phyloP scores from a whole-genome alignment of 2,113 vertebrate species.

The Phylloscopus trochilus region DNA sequence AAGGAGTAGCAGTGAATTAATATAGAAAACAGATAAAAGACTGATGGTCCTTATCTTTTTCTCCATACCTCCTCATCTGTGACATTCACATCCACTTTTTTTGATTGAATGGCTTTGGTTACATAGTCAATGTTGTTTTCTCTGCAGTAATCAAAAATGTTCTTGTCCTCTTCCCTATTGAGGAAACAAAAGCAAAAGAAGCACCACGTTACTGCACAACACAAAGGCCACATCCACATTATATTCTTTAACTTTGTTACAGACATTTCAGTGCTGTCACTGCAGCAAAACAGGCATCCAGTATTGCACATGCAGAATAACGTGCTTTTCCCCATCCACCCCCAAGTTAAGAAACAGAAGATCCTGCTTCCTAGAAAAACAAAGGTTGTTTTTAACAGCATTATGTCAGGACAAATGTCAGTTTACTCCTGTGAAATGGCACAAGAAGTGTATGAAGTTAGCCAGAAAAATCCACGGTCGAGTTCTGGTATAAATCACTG shows the following conservation, averaged over 20 bases:
- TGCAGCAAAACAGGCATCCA: neutral
- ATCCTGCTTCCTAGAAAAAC: neutral
- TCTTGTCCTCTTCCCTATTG: constrained; percentile 94
- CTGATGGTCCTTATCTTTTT: neutral
- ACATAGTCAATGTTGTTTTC: constrained; percentile 94
- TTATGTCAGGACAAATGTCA: neutral
- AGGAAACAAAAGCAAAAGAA: constrained; percentile 50
- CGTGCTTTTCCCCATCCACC: rapidly evolving
- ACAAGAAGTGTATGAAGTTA: neutral
- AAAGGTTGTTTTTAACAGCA: neutral
- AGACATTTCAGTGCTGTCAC: neutral
- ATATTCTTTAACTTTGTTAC: neutral
- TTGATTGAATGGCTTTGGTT: constrained; percentile 85
- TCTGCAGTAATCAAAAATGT: constrained; percentile 98
- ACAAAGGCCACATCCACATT: constrained; percentile 4
- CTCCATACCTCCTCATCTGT: constrained; percentile 92
- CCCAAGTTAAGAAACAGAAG: neutral
- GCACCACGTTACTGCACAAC: constrained; percentile 3
- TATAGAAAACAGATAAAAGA: neutral
- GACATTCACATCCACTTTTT: constrained; percentile 87
- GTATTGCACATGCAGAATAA: neutral
- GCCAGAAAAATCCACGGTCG: neutral
- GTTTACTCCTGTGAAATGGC: neutral
- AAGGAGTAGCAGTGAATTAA: neutral
- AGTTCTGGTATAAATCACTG: neutral